Evolutionary conservation across 2,888 invertebrate genomes (phyloP).

Genomic region (Drosophila sordidapex): DNA sequence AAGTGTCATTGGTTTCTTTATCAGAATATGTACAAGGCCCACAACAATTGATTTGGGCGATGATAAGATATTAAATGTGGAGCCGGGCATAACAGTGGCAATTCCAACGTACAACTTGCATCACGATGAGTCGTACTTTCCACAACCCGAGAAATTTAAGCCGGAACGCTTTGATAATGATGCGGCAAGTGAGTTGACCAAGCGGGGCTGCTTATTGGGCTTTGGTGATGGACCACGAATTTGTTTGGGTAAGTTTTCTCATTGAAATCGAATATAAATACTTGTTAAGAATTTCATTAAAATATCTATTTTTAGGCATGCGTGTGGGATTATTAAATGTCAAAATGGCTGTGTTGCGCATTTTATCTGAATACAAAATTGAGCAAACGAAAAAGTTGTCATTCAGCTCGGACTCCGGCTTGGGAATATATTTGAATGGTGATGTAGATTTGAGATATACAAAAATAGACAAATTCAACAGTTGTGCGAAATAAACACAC

Average conservation of each 20-base stretch:
- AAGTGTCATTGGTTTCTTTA: constrained; percentile 61
- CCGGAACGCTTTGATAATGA: constrained; percentile 81
- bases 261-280: background rate
- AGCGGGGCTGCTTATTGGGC: constrained; percentile 76
- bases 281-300: background rate
- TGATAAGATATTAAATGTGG: constrained; percentile 59
- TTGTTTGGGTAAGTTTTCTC: constrained; percentile 73
- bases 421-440: constrained; percentile 62
- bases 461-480: constrained; percentile 40
- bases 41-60: constrained; percentile 62
- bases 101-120: constrained; percentile 81
- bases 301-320: constrained; percentile 47
- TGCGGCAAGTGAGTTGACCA: constrained; percentile 60
- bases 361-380: constrained; percentile 56
- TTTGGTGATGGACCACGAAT: constrained; percentile 83
- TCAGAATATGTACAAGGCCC: constrained; percentile 67
- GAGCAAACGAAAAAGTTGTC: constrained; percentile 60
- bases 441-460: constrained; percentile 64
- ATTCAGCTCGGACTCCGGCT: constrained; percentile 51
- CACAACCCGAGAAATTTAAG: constrained; percentile 64
- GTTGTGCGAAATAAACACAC: background rate
- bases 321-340: constrained; percentile 62
- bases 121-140: constrained; percentile 70
- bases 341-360: constrained; percentile 62
- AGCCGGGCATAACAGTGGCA: constrained; percentile 71